These are phyloP conservation scores for Kryptolebias ocellatus DNA, from an alignment of 2,797 vertebrate species.

Conservation along the genomic window DNA sequence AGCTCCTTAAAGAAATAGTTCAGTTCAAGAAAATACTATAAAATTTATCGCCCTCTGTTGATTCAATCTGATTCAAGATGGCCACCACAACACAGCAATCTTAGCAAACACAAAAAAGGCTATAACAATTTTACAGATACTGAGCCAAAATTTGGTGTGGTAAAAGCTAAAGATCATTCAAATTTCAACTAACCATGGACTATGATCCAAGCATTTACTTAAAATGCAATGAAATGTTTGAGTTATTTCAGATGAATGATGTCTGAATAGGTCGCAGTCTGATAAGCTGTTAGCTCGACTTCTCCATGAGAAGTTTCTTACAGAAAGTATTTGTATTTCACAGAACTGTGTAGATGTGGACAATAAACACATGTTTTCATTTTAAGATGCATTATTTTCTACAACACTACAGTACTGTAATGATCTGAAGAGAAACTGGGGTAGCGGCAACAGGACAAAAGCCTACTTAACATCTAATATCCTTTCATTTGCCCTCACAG, in stretches of 20 bases:
- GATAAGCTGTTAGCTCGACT: background rate
- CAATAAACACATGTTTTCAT: background rate
- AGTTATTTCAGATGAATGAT: too few relatives aligned
- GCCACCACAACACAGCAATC: too few relatives aligned
- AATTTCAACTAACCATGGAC: too few relatives aligned
- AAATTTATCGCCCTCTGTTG: too few relatives aligned
- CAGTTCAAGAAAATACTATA: too few relatives aligned
- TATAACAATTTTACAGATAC: too few relatives aligned
- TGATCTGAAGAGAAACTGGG: constrained; percentile 35
- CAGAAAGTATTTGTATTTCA: background rate
- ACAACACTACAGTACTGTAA: constrained; percentile 9
- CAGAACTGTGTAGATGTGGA: background rate
- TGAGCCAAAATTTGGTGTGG: too few relatives aligned
- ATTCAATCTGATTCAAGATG: too few relatives aligned
- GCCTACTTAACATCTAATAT: constrained; percentile 58
- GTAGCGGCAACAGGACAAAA: constrained; percentile 37
- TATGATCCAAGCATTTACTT: too few relatives aligned
- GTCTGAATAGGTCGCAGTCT: too few relatives aligned
- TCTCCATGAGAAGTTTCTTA: background rate
- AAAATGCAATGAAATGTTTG: too few relatives aligned
- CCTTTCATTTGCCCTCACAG: constrained; percentile 48
- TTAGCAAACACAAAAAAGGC: background rate
- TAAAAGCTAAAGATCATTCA: too few relatives aligned
- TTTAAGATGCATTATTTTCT: background rate
- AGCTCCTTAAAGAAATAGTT: background rate